Conservation (phyloP, 2,113 vertebrate genomes). For the human (Homo sapiens) region GRCh38 chr15:88029501-88030000, state of each 20-base stretch:
- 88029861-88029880: neutral
- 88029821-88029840: neutral
- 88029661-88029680: neutral
- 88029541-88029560: neutral
- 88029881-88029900: neutral
- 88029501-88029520: neutral
- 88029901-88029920: neutral
- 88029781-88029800: neutral
- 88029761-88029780: neutral
- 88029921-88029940: neutral
- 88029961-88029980: neutral
- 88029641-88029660: neutral
- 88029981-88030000: neutral
- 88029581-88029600: neutral
- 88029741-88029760: neutral
- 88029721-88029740: neutral
- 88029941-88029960: neutral
- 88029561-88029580: neutral
- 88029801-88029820: neutral
- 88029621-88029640: neutral
- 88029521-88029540: accelerated
- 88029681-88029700: neutral
- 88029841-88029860: neutral
- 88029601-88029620: neutral
- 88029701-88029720: neutral